Conservation (phyloP, 2,113 vertebrate species). For the Scalopus aquaticus region DNA sequence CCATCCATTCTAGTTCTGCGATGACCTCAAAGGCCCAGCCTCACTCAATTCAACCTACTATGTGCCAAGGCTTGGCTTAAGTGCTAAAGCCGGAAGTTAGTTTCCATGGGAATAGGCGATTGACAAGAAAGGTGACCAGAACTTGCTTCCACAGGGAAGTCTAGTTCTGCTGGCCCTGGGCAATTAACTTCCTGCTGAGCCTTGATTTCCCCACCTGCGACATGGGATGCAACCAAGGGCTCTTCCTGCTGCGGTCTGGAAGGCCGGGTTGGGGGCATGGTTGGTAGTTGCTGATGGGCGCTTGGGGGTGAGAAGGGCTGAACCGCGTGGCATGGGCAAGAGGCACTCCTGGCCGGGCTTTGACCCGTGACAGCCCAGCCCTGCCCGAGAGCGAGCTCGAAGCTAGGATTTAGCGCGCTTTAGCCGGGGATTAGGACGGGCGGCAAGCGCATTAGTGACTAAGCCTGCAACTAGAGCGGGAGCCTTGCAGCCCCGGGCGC, state of each 20-base stretch:
- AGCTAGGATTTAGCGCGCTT: background rate
- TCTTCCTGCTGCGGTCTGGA: background rate
- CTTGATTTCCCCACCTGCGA: slow-evolving; percentile 18
- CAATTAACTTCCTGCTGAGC: background rate
- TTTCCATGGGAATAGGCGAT: background rate
- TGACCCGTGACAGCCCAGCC: background rate
- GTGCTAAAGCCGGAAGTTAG: rapidly evolving
- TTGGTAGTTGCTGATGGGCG: too few relatives aligned
- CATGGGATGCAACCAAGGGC: rapidly evolving
- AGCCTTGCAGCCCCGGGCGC: background rate
- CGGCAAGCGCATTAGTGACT: background rate
- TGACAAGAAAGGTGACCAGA: background rate
- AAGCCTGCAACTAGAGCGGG: rapidly evolving
- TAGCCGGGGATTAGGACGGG: background rate
- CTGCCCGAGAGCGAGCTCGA: background rate
- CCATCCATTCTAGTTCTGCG: background rate
- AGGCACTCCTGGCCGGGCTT: background rate
- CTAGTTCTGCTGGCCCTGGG: background rate
- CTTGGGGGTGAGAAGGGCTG: background rate
- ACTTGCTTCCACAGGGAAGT: background rate
- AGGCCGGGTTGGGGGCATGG: rapidly evolving
- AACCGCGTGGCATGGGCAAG: rapidly evolving
- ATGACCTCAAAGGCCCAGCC: background rate
- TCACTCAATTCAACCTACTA: background rate
- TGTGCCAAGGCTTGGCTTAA: background rate